Evolutionary conservation across 2,888 invertebrate genomes (phyloP).

Genomic region (Formica aserva): DNA sequence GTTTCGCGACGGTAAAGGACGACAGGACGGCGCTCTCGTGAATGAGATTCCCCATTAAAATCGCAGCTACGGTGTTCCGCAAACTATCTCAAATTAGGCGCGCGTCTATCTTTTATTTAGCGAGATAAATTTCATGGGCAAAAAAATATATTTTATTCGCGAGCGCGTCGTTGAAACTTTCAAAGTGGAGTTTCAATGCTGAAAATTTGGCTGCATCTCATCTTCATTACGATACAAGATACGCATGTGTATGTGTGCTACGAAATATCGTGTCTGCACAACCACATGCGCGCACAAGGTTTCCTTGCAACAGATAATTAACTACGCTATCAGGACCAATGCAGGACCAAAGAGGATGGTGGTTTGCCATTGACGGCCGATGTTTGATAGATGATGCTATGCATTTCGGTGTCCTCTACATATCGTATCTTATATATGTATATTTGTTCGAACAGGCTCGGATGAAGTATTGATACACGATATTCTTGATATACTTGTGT

Average conservation of each 20-base stretch:
- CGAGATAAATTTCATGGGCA: slow-evolving; percentile 4
- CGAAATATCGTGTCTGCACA: neutral
- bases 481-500: slow-evolving; percentile 58
- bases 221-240: slow-evolving; percentile 4
- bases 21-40: neutral
- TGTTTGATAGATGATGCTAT: neutral
- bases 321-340: neutral
- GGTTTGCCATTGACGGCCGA: neutral
- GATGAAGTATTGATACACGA: slow-evolving; percentile 62
- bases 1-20: neutral
- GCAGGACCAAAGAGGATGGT: slow-evolving; percentile 7
- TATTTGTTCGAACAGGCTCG: slow-evolving; percentile 31
- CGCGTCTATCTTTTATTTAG: neutral
- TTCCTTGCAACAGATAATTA: slow-evolving; percentile 9
- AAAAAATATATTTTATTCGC: slow-evolving; percentile 9
- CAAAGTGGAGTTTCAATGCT: neutral
- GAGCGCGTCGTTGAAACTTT: slow-evolving; percentile 29
- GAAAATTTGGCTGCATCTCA: neutral
- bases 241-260: neutral
- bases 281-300: neutral
- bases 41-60: neutral
- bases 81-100: neutral
- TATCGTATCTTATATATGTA: neutral
- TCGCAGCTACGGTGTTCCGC: neutral
- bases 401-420: neutral